A percentile compares a stretch with the other conserved stretches of the same genome.
phyloP scores from a whole-genome alignment of 2,113 vertebrate genomes.

The Caloenas nicobarica region DNA sequence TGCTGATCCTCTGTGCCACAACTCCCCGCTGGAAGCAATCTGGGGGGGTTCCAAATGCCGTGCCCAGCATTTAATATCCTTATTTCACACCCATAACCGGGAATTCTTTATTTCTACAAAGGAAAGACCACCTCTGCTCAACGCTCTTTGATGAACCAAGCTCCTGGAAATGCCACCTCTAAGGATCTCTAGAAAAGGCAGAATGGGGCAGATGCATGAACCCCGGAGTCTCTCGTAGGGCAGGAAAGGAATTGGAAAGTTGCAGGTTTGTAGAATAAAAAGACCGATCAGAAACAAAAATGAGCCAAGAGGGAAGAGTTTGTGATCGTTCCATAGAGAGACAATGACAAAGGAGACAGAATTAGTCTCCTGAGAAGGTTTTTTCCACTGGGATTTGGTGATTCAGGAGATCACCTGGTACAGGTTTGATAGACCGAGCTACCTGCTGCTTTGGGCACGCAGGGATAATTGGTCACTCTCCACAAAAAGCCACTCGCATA shows the following conservation, averaged over 20 bases:
- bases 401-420: neutral
- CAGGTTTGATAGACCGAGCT: neutral
- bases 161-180: neutral
- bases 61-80: neutral
- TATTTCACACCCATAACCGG: neutral
- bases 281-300: neutral
- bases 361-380: neutral
- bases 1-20: neutral
- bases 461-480: neutral
- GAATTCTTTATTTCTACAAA: slow-evolving; percentile 27
- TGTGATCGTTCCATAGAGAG: neutral
- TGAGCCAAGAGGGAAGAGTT: neutral
- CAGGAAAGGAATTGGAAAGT: neutral
- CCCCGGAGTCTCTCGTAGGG: neutral
- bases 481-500: neutral
- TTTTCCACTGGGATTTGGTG: neutral
- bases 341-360: neutral
- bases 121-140: slow-evolving; percentile 12
- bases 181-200: neutral
- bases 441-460: neutral
- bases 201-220: neutral
- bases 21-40: slow-evolving; percentile 12
- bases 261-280: neutral
- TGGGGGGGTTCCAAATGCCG: neutral
- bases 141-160: neutral